Conservation (phyloP, 1,140 invertebrate genomes). For the Potamilus streckersoni region DNA sequence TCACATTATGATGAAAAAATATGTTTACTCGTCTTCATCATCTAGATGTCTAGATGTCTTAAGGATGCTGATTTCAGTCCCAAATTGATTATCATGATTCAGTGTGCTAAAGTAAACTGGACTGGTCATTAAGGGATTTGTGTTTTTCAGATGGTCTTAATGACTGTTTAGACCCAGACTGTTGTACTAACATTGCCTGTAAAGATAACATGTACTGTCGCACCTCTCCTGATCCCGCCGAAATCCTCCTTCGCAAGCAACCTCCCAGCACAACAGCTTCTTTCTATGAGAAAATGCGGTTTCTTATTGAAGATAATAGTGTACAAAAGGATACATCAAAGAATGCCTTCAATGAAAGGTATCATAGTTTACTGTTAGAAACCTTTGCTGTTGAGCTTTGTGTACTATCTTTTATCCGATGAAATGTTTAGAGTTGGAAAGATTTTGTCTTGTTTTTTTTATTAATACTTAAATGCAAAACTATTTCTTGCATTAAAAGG, state of each 20-base stretch:
- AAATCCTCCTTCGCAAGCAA: slow-evolving; percentile 90
- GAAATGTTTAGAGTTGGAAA: too few relatives aligned
- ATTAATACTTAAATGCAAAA: too few relatives aligned
- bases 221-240: slow-evolving; percentile 91
- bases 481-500: too few relatives aligned
- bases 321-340: slow-evolving; percentile 95
- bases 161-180: slow-evolving; percentile 98
- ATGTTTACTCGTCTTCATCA: too few relatives aligned
- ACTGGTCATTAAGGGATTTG: background rate
- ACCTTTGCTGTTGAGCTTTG: too few relatives aligned
- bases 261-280: slow-evolving; percentile 95
- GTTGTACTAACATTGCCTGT: slow-evolving; percentile 81
- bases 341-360: slow-evolving; percentile 98
- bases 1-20: too few relatives aligned
- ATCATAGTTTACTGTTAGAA: slow-evolving; percentile 61
- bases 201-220: slow-evolving; percentile 88
- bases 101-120: too few relatives aligned
- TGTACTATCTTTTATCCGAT: too few relatives aligned
- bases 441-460: too few relatives aligned
- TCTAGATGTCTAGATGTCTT: too few relatives aligned
- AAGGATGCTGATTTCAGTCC: too few relatives aligned
- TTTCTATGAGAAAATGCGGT: slow-evolving; percentile 98
- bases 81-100: too few relatives aligned
- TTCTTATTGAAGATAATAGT: slow-evolving; percentile 97
- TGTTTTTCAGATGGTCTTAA: slow-evolving; percentile 86